Percentiles rank a stretch among this genome's conserved stretches.
Conservation (phyloP, 23 tunicate species). For the Trididemnum nubilum region DNA sequence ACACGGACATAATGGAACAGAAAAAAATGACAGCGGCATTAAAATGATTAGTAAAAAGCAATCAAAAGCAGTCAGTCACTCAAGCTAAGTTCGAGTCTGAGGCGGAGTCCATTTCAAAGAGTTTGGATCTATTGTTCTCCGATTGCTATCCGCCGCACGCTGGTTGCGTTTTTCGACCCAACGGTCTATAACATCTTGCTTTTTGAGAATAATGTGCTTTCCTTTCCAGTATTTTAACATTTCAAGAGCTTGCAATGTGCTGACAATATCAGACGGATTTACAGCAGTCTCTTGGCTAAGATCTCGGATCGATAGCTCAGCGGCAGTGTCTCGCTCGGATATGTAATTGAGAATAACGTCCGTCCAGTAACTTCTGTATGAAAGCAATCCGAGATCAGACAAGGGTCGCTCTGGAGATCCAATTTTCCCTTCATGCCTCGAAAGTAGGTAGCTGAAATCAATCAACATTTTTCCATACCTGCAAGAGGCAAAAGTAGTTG, state of each 20-base stretch:
- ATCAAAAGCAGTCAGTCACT: no score
- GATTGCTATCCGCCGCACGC: constrained; percentile 53
- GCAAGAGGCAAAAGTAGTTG: no score
- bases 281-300: constrained; percentile 90
- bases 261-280: constrained; percentile 83
- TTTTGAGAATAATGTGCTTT: constrained; percentile 88
- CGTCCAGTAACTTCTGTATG: constrained; percentile 95
- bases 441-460: constrained; percentile 85
- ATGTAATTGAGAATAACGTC: constrained; percentile 81
- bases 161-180: constrained; percentile 62
- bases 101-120: constrained; percentile 81
- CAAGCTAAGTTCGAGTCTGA: not conserved
- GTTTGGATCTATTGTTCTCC: constrained; percentile 59
- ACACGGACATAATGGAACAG: not conserved
- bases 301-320: constrained; percentile 76
- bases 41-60: no score
- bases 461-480: constrained; percentile 94
- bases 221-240: constrained; percentile 98
- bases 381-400: constrained; percentile 83
- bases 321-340: constrained; percentile 46
- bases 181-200: constrained; percentile 64
- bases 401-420: constrained; percentile 98
- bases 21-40: no score
- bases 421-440: constrained; percentile 71
- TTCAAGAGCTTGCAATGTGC: constrained; percentile 89